A percentile compares a stretch with the other conserved stretches of the same genome.
Evolutionary conservation across 2,113 vertebrate species (phyloP).

Genomic region (Tor tambroides): DNA sequence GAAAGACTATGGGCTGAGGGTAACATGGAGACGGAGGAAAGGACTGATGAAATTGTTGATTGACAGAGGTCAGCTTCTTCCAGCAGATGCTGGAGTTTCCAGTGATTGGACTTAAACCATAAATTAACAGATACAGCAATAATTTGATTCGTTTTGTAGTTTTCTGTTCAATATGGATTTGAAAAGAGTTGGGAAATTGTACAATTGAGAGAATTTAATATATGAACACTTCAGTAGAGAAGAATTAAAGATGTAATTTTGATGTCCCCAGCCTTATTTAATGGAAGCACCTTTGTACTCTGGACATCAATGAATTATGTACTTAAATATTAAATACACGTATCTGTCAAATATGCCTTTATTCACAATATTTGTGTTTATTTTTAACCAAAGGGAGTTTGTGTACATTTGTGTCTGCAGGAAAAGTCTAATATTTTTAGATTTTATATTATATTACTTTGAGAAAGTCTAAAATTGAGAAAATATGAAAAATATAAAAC

Average conservation of each 20-base stretch:
- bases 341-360: neutral
- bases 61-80: conserved; percentile 75
- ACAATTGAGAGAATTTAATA: neutral
- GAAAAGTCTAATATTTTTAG: neutral
- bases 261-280: neutral
- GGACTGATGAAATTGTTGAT: conserved; percentile 76
- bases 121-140: neutral
- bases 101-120: conserved; percentile 15
- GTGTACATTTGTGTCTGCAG: neutral
- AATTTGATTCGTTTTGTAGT: neutral
- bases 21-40: conserved; percentile 85
- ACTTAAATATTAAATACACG: neutral
- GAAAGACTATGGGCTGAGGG: conserved; percentile 84
- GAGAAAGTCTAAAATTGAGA: neutral
- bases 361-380: neutral
- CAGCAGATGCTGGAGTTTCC: conserved; percentile 71
- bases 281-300: neutral
- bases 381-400: neutral
- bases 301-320: neutral
- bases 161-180: neutral
- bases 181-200: neutral
- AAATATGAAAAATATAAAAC: neutral
- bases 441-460: neutral
- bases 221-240: neutral
- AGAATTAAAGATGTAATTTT: neutral